Conservation (phyloP, 2,113 vertebrate genomes). For the Recurvirostra avosetta region DNA sequence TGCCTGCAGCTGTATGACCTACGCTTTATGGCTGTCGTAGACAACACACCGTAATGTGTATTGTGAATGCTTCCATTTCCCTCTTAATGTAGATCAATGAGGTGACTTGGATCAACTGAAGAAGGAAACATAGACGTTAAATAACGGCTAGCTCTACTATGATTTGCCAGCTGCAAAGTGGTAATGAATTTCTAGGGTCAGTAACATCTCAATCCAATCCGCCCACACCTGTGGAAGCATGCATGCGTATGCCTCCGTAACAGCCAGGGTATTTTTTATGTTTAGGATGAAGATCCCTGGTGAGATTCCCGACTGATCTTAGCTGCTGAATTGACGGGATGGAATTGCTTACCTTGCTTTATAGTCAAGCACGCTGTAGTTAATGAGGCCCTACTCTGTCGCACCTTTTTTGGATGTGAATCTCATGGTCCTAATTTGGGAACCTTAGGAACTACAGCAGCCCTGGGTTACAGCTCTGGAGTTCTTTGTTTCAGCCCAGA, state of each 20-base stretch:
- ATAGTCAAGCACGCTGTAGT: not conserved
- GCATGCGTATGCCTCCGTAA: not conserved
- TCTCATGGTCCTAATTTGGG: not conserved
- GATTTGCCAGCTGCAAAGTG: not conserved
- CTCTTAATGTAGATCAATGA: not conserved
- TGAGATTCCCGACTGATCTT: not conserved
- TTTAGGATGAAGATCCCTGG: not conserved
- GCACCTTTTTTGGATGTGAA: not conserved
- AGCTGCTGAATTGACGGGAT: not conserved
- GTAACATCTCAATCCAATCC: not conserved
- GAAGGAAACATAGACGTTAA: not conserved
- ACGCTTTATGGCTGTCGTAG: not conserved
- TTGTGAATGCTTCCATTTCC: not conserved
- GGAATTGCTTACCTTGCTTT: not conserved
- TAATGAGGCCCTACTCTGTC: not conserved
- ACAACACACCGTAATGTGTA: not conserved
- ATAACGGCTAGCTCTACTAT: not conserved
- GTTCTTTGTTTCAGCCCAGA: not conserved
- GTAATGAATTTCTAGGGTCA: not conserved
- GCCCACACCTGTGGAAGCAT: not conserved
- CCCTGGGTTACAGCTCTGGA: not conserved
- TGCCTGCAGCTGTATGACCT: not conserved
- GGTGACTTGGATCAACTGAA: not conserved
- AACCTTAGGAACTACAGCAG: not conserved
- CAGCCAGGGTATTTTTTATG: not conserved